phyloP scores from a whole-genome alignment of 2,113 vertebrate genomes.

The Condylura cristata region DNA sequence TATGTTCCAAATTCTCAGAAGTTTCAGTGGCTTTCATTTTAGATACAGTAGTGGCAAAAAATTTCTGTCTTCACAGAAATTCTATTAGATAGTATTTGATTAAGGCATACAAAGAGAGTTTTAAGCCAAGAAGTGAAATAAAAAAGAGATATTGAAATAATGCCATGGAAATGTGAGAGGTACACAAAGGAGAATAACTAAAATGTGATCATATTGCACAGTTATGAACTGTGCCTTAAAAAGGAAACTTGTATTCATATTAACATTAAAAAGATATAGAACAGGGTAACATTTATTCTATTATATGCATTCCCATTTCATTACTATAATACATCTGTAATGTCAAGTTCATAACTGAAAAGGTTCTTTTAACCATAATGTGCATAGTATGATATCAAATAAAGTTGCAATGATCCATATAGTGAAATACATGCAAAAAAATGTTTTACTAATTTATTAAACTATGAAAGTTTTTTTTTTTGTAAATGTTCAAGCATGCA shows the following conservation, averaged over 20 bases:
- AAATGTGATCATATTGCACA: neutral
- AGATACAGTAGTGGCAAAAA: neutral
- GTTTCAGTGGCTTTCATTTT: neutral
- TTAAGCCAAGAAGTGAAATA: slow-evolving; percentile 26
- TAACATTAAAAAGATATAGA: neutral
- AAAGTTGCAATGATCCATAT: neutral
- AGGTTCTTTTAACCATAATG: neutral
- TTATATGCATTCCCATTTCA: neutral
- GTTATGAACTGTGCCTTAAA: neutral
- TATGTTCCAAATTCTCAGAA: neutral
- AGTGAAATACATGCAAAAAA: neutral
- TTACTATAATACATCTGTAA: neutral
- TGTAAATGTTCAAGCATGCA: neutral
- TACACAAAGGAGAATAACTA: neutral
- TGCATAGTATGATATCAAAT: neutral
- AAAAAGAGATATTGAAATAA: slow-evolving; percentile 22
- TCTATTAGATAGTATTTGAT: neutral
- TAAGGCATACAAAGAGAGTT: neutral
- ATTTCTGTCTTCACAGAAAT: slow-evolving; percentile 3
- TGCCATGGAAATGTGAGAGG: neutral
- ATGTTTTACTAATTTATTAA: neutral
- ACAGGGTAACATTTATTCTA: neutral
- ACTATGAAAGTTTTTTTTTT: neutral
- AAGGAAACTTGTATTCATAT: neutral
- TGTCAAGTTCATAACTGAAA: neutral